Conservation (phyloP, 1,140 invertebrate species). For the Eulimnadia texana region DNA sequence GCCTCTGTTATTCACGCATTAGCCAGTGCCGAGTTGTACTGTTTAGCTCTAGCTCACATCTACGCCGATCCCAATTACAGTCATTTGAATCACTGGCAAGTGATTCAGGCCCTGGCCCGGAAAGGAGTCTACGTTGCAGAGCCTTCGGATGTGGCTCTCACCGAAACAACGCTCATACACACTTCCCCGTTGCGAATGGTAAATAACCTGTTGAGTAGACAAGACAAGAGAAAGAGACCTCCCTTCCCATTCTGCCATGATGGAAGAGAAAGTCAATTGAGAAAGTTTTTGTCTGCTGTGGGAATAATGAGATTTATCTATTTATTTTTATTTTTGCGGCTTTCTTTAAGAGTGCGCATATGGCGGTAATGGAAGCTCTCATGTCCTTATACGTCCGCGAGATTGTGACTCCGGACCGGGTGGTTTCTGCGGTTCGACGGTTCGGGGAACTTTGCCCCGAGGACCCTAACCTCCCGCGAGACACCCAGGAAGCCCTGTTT, state of each 20-base stretch:
- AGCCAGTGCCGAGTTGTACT: constrained; percentile 91
- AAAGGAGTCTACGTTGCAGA: constrained; percentile 81
- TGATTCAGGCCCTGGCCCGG: constrained; percentile 75
- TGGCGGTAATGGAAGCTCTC: constrained; percentile 91
- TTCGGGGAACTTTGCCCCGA: constrained; percentile 41
- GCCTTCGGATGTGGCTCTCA: constrained; percentile 69
- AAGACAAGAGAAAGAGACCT: neutral
- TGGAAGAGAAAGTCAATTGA: no score
- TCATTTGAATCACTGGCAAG: constrained; percentile 85
- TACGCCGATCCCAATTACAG: constrained; percentile 93
- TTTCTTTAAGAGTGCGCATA: constrained; percentile 61
- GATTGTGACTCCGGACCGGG: constrained; percentile 74
- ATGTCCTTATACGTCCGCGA: constrained; percentile 91
- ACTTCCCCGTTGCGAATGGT: constrained; percentile 90
- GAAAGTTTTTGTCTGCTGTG: no score
- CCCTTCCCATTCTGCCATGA: neutral
- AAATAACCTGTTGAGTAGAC: constrained; percentile 27
- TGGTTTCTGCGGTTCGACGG: constrained; percentile 65
- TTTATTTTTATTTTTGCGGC: constrained; percentile 2
- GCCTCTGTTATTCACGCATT: constrained; percentile 80
- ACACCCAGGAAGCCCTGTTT: constrained; percentile 74
- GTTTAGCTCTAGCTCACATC: constrained; percentile 84
- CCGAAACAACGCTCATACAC: constrained; percentile 90
- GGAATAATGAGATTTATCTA: no score
- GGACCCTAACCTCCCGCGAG: constrained; percentile 39